phyloP scores from a whole-genome alignment of 2,797 vertebrate species.

The Zalophus californianus region DNA sequence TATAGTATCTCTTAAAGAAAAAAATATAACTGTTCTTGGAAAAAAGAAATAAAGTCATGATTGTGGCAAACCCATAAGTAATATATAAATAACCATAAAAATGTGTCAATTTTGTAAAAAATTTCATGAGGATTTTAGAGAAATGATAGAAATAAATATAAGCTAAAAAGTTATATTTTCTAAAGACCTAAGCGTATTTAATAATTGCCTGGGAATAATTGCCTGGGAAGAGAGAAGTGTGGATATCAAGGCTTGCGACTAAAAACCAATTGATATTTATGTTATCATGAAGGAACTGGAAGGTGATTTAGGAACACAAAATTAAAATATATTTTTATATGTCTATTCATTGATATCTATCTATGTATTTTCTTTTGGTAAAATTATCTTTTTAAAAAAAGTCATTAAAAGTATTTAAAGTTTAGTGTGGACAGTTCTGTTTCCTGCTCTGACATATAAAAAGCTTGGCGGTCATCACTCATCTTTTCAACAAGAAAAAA shows the following conservation, averaged over 20 bases:
- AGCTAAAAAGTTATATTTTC: constrained; percentile 42
- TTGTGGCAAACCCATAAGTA: not conserved
- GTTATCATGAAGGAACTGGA: not conserved
- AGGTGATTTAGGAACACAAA: constrained; percentile 9
- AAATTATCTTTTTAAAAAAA: not conserved
- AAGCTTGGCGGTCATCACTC: not conserved
- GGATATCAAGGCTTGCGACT: constrained; percentile 26
- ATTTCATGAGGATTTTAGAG: not conserved
- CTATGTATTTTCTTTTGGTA: not conserved
- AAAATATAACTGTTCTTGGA: not conserved
- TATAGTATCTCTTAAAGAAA: not conserved
- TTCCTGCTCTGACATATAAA: not conserved
- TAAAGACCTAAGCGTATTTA: not conserved
- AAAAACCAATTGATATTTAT: constrained; percentile 66
- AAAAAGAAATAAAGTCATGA: not conserved
- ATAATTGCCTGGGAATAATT: not conserved
- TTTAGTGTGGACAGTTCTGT: not conserved
- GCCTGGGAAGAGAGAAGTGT: not conserved
- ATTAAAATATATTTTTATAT: constrained; percentile 11
- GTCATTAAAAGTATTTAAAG: not conserved
- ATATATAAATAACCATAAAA: not conserved
- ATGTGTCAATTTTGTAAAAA: not conserved
- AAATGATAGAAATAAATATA: constrained; percentile 58
- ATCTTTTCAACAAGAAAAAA: not conserved
- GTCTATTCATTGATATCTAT: not conserved